phyloP scores from a whole-genome alignment of 2,888 invertebrate genomes.

The Allygus modestus region DNA sequence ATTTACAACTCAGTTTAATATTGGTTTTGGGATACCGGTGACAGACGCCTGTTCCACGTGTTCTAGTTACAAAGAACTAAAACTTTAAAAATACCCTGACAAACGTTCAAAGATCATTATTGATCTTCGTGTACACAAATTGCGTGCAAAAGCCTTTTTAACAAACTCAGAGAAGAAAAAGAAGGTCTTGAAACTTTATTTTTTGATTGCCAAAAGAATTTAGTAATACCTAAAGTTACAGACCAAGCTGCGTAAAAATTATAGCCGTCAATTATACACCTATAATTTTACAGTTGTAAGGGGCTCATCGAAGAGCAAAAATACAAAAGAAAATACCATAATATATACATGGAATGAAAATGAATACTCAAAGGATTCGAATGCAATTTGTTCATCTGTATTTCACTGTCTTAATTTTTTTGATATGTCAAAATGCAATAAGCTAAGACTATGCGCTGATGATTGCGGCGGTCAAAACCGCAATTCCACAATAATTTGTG shows the following conservation, averaged over 20 bases:
- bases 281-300: conserved; percentile 57
- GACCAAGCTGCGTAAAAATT: conserved; percentile 59
- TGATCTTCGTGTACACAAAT: conserved; percentile 52
- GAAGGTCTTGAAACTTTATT: conserved; percentile 54
- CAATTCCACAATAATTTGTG: conserved; percentile 57
- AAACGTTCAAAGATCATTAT: conserved; percentile 50
- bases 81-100: conserved; percentile 57
- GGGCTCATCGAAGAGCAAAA: conserved; percentile 58
- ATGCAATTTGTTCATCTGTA: conserved; percentile 54
- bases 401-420: conserved; percentile 61
- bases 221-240: conserved; percentile 70
- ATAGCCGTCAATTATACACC: conserved; percentile 59
- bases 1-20: conserved; percentile 59
- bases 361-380: conserved; percentile 51
- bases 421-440: conserved; percentile 17
- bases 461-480: conserved; percentile 62
- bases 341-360: conserved; percentile 70
- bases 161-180: conserved; percentile 60
- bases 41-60: conserved; percentile 53
- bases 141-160: conserved; percentile 56
- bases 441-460: conserved; percentile 61
- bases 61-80: conserved; percentile 49
- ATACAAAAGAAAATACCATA: conserved; percentile 55
- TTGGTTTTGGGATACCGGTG: conserved; percentile 51
- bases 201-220: conserved; percentile 61